These are phyloP conservation scores for Meloidogyne exigua DNA, from an alignment of 1,140 invertebrate genomes.

Conservation along the genomic window DNA sequence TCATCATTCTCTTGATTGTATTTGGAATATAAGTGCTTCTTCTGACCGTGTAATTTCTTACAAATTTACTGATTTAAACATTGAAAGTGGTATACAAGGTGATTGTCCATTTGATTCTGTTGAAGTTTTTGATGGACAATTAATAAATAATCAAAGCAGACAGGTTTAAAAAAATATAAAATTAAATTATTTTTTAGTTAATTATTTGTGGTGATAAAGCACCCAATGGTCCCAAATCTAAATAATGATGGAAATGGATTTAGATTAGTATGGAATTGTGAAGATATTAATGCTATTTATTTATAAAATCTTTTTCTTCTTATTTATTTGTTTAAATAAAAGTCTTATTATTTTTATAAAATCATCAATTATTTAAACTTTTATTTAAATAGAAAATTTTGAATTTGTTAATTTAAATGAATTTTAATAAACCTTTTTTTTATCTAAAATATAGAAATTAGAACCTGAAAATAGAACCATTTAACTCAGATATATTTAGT, in stretches of 20 bases:
- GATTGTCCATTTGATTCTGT: slow-evolving; percentile 54
- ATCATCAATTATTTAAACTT: too few relatives aligned
- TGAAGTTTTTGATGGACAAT: slow-evolving; percentile 57
- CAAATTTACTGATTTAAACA: slow-evolving; percentile 53
- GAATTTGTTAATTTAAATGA: too few relatives aligned
- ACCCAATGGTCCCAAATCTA: slow-evolving; percentile 32
- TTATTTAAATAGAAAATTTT: too few relatives aligned
- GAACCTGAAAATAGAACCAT: too few relatives aligned
- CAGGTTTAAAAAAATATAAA: slow-evolving; percentile 5
- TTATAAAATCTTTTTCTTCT: background rate
- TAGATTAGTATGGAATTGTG: slow-evolving; percentile 45
- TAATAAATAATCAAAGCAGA: slow-evolving; percentile 33
- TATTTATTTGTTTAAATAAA: too few relatives aligned
- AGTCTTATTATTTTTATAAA: too few relatives aligned
- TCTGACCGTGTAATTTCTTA: slow-evolving; percentile 59
- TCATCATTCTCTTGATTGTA: slow-evolving; percentile 66
- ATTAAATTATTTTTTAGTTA: slow-evolving; percentile 2
- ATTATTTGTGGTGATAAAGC: slow-evolving; percentile 36
- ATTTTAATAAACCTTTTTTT: too few relatives aligned
- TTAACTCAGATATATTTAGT: too few relatives aligned
- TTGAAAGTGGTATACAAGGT: slow-evolving; percentile 33
- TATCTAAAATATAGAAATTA: too few relatives aligned
- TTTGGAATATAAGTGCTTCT: slow-evolving; percentile 65
- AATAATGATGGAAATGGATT: slow-evolving; percentile 49
- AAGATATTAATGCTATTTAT: slow-evolving; percentile 21